phyloP scores from a whole-genome alignment of 1,140 invertebrate species.

The Drosophila setifemur region DNA sequence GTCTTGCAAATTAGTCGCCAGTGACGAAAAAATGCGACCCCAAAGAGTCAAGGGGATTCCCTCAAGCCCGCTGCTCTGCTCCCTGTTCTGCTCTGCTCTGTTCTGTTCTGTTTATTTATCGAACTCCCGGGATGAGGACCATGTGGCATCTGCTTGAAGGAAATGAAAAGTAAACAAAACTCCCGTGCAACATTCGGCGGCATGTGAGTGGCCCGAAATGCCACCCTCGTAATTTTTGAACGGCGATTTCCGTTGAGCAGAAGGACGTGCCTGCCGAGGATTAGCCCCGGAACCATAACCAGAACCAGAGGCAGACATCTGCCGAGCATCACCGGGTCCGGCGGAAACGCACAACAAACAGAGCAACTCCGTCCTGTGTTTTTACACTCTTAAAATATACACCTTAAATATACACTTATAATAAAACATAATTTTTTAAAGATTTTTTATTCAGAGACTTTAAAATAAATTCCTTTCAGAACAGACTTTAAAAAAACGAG shows the following conservation, averaged over 20 bases:
- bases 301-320: conserved; percentile 39
- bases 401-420: not conserved
- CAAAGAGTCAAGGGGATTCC: conserved; percentile 14
- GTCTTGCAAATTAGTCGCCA: conserved; percentile 76
- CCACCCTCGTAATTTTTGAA: conserved; percentile 51
- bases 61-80: not conserved
- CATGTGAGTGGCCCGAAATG: conserved; percentile 24
- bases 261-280: conserved; percentile 69
- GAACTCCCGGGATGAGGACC: conserved; percentile 35
- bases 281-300: conserved; percentile 53
- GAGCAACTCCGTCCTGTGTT: conserved; percentile 14
- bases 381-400: not conserved
- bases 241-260: conserved; percentile 48
- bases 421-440: not conserved
- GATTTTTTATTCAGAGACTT: not conserved
- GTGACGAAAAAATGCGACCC: conserved; percentile 44
- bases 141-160: conserved; percentile 67
- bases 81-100: not conserved
- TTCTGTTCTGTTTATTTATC: conserved; percentile 58
- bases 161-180: conserved; percentile 77
- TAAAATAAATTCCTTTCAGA: too few relatives aligned
- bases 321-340: conserved; percentile 52
- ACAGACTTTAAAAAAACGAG: too few relatives aligned
- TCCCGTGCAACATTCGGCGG: conserved; percentile 12
- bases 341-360: conserved; percentile 55